Base-by-base conservation (phyloP, 1,140 invertebrate species). In the Drosophila neocordata region DNA sequence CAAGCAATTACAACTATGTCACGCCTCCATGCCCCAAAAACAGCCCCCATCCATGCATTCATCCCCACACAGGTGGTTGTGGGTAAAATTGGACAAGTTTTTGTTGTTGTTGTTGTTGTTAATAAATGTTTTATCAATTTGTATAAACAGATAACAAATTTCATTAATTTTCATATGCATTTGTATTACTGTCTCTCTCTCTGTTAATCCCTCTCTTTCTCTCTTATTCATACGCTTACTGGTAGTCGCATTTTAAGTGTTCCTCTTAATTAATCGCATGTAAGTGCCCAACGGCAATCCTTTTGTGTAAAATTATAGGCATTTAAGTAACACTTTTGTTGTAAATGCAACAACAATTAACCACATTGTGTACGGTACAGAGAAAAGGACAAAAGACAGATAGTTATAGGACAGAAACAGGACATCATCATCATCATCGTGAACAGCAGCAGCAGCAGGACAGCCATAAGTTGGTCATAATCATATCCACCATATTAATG, bases 271-370 rank as follows among this genome's bases (percentile, higher is more conserved):
- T 74, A 74, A 74, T 74, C 70, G 67, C 53, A 48, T 61, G 64
- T 77, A 66, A 73, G 70, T 73, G 57, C 34, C 41, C 55, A 13
- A 11, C 24, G 20, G 41, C 41, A 37, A 51, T 63, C 44, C 41
- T 24, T 31, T 22, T 52, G 52, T 63, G 66, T 61, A 56, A 58
- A 71, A 73, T 73, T 77, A 76, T 60, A 57, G 53, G 24, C 27
- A 62, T 64, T 65, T 69, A 65, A 65, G 69, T 48, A 59, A 35
- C 62, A 65, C 20, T 67, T 66, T 60, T 65, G 41, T 48, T 77
- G 74, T 65, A 77, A 71, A 67, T 76, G 75, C 72, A 73, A 52
- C 78, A 76, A 52, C 63, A 79, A 76, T 84, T 84, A 84, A 84
- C 77, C 59, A 73, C 73, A 85, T 67, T 65, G 62, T 73, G 44